A percentile compares a stretch with the other conserved stretches of the same genome.
Evolutionary conservation across 2,113 vertebrate genomes (phyloP).

Genomic region (Proteles cristata): DNA sequence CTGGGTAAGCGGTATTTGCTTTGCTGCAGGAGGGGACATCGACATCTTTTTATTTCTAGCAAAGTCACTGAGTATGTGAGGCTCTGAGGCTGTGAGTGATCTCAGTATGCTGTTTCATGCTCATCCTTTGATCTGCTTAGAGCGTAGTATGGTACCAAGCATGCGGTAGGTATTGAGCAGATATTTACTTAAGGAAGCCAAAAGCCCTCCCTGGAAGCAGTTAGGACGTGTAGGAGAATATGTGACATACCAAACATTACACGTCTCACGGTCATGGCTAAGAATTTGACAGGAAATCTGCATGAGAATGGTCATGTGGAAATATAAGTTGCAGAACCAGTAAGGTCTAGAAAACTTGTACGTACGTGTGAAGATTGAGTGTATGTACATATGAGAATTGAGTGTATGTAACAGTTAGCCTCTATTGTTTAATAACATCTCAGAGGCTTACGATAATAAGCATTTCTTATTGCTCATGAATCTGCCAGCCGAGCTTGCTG

Average conservation of each 20-base stretch:
- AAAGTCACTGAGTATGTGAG: neutral
- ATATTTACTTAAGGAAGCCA: neutral
- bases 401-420: neutral
- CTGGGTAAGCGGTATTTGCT: neutral
- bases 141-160: neutral
- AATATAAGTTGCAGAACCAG: neutral
- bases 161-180: accelerated
- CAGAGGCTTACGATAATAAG: neutral
- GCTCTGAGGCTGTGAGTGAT: neutral
- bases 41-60: neutral
- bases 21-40: neutral
- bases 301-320: neutral
- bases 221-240: neutral
- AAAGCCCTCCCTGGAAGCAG: neutral
- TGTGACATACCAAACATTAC: too few relatives aligned
- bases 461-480: neutral
- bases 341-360: neutral
- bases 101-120: accelerated
- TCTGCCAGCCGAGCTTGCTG: neutral
- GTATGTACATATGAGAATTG: accelerated
- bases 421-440: neutral
- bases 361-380: accelerated
- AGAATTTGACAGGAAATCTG: neutral
- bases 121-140: neutral
- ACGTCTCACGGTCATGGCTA: accelerated